These are phyloP conservation scores for Athetis lepigone DNA, from an alignment of 2,888 invertebrate species.

Conservation along the genomic window DNA sequence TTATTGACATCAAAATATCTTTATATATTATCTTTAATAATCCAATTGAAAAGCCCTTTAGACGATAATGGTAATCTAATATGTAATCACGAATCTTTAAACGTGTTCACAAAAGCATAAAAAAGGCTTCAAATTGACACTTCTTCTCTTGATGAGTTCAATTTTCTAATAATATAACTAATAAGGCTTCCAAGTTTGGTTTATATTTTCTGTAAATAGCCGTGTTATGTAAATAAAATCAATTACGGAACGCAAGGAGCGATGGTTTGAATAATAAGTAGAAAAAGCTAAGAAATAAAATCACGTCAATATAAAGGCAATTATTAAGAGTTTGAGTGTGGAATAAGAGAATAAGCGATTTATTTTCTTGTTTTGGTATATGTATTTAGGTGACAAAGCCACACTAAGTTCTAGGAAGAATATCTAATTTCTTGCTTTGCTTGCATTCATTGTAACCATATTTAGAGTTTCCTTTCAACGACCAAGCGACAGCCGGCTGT, in stretches of 20 bases:
- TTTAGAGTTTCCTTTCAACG: no score
- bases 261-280: conserved; percentile 36
- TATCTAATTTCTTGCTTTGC: no score
- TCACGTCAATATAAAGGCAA: neutral
- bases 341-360: neutral
- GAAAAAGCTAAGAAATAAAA: conserved; percentile 14
- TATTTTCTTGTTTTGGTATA: no score
- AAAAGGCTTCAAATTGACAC: conserved; percentile 5
- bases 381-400: no score
- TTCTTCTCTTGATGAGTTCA: conserved; percentile 18
- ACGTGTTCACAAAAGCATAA: conserved; percentile 15
- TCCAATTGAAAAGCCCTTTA: conserved; percentile 7
- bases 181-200: conserved; percentile 14
- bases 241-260: conserved; percentile 24
- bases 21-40: conserved; percentile 15
- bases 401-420: no score
- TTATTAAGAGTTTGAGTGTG: neutral
- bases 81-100: conserved; percentile 23
- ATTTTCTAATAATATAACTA: conserved; percentile 35
- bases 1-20: no score
- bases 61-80: conserved; percentile 14
- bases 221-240: conserved; percentile 42
- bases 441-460: no score
- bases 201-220: conserved; percentile 15
- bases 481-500: no score